phyloP scores from a whole-genome alignment of 23 tunicate species.

The Trididemnum nubilum region DNA sequence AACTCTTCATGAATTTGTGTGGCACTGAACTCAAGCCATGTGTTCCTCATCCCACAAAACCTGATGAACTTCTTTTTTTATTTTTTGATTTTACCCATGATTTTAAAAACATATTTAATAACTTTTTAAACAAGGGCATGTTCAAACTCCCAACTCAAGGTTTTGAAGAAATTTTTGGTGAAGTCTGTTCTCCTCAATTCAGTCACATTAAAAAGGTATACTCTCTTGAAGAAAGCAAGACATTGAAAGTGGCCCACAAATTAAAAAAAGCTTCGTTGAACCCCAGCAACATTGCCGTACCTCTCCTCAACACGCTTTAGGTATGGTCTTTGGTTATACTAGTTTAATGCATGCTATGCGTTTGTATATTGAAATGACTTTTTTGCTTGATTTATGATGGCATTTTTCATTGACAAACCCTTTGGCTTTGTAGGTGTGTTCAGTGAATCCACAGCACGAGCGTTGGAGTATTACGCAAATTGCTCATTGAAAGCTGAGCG shows the following conservation, averaged over 20 bases:
- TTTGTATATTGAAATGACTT: too few relatives aligned
- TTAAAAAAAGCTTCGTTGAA: conserved; percentile 15
- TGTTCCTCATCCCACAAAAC: neutral
- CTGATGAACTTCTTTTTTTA: neutral
- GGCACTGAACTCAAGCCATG: neutral
- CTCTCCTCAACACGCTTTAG: conserved; percentile 24
- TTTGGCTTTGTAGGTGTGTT: conserved; percentile 5
- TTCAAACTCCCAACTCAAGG: neutral
- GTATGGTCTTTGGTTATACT: neutral
- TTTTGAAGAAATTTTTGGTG: neutral
- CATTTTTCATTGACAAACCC: too few relatives aligned
- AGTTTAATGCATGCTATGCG: neutral
- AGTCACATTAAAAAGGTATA: conserved; percentile 9
- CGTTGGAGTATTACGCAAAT: neutral
- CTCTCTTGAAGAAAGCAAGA: conserved; percentile 6
- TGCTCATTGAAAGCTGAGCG: neutral
- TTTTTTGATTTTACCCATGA: conserved; percentile 26
- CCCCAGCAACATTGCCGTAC: conserved; percentile 25
- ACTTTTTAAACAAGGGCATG: conserved; percentile 1
- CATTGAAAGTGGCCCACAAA: conserved; percentile 22
- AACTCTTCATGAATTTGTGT: conserved; percentile 6
- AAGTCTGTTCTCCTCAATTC: neutral
- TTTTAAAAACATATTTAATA: conserved; percentile 25
- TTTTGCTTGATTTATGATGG: neutral
- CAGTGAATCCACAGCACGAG: conserved; percentile 22